Percentiles rank a stretch among this genome's conserved stretches.
These are phyloP conservation scores for Chaetodon trifasciatus DNA, from an alignment of 2,797 vertebrate species.

Conservation along the genomic window DNA sequence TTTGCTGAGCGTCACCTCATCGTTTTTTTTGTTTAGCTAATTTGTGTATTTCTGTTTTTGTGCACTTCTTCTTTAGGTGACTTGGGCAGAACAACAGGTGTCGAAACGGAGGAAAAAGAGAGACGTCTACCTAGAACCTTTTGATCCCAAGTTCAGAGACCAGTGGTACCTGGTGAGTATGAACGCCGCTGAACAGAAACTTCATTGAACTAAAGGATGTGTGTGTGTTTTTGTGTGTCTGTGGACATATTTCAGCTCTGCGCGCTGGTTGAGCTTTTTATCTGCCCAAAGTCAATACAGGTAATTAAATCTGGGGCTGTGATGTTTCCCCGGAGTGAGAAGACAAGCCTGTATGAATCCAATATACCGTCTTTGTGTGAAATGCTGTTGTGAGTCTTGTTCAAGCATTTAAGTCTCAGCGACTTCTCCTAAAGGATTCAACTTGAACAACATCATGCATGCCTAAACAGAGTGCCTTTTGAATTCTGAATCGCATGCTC, in stretches of 20 bases:
- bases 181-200: slow-evolving; percentile 1
- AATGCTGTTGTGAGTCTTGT: slow-evolving; percentile 38
- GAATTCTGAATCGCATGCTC: slow-evolving; percentile 16
- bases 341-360: slow-evolving; percentile 47
- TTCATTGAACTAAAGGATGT: neutral
- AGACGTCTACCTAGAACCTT: slow-evolving; percentile 89
- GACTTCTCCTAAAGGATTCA: slow-evolving; percentile 21
- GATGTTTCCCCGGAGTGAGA: slow-evolving; percentile 35
- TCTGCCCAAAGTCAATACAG: slow-evolving; percentile 43
- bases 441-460: slow-evolving; percentile 18
- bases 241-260: slow-evolving; percentile 12
- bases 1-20: neutral
- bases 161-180: slow-evolving; percentile 98
- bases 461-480: neutral
- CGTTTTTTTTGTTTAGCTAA: slow-evolving; percentile 11
- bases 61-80: slow-evolving; percentile 83
- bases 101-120: slow-evolving; percentile 92
- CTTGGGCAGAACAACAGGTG: slow-evolving; percentile 96
- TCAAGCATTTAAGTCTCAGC: slow-evolving; percentile 28
- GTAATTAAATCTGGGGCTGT: slow-evolving; percentile 47
- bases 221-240: neutral
- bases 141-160: slow-evolving; percentile 93
- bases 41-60: slow-evolving; percentile 24
- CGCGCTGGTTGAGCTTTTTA: slow-evolving; percentile 39
- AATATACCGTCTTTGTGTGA: slow-evolving; percentile 24